Evolutionary conservation across 64 coral and sea anemone species (phyloP), one percentile per base, ranked within the genome.

Genomic region (Stichodactyla mertensii): DNA sequence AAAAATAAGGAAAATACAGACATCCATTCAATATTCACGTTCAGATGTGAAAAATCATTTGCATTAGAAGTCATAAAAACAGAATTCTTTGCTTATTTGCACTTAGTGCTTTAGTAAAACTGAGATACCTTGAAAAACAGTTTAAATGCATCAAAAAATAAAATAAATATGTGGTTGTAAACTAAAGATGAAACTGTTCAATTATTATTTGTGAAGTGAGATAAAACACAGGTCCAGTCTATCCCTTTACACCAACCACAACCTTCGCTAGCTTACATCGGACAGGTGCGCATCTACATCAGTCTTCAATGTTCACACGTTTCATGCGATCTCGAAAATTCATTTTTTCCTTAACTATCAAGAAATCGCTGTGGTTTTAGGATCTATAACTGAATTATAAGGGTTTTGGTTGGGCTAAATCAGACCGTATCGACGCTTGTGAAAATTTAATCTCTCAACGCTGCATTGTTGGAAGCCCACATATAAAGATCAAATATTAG

Each of bases 311-410:
- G 18, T 66, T 22, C 19, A 66, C 5, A 66, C 62, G 62, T 66
- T 66, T 22, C 62, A 66, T 66, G 22, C 19, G 22, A 66, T 66
- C 62, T 66, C 62, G 22, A n/a, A n/a, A n/a, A 6, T 12, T 22
- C 13, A 16, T 14, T 18, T 62, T 66, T 66, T n/a, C 9, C 5
- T 18, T 66, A 22, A n/a, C 59, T n/a, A 66, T 66, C 18, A n/a
- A 18, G 9, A 74, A 23, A 74, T 74, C 69, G 23, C 6, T 74
- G 69, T 74, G 69, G 69, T 74, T 74, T 74, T 74, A 23, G 69
- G 69, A 74, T 74, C 69, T 31, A 74, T 74, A 31, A 74, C 69
- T 74, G 69, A 74, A 74, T 74, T 74, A 74, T n/a, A 74, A 74
- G 23, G 69, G 69, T 31, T 74, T 74, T 74, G 69, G 24, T 74